Evolutionary conservation across 2,888 invertebrate species (phyloP).

Genomic region (Lycophotia porphyrea): DNA sequence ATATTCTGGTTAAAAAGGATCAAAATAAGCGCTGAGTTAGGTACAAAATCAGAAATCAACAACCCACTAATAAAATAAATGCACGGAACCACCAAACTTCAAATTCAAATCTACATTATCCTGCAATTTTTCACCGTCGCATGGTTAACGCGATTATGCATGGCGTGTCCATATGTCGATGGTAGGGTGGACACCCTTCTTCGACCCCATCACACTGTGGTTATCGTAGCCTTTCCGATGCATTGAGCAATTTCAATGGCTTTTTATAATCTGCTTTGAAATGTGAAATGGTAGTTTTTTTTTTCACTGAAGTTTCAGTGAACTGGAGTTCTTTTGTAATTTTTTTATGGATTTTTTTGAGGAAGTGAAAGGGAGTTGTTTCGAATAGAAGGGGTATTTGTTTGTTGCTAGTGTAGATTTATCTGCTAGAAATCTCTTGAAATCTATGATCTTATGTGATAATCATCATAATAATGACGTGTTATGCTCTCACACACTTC

Average conservation of each 20-base stretch:
- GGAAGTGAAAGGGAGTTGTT: background rate
- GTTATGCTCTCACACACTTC: too few species aligned
- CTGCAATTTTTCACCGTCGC: slow-evolving; percentile 69
- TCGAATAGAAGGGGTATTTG: background rate
- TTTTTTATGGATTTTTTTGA: slow-evolving; percentile 2
- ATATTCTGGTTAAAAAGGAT: background rate
- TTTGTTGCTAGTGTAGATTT: background rate
- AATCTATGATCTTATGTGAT: too few species aligned
- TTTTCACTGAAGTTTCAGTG: slow-evolving; percentile 53
- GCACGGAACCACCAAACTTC: slow-evolving; percentile 54
- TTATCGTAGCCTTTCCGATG: slow-evolving; percentile 71
- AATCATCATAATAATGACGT: too few species aligned
- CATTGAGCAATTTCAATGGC: slow-evolving; percentile 71
- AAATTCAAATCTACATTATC: slow-evolving; percentile 57
- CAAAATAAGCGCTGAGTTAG: background rate
- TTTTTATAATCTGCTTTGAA: slow-evolving; percentile 64
- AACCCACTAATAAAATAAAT: slow-evolving; percentile 16
- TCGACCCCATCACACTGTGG: slow-evolving; percentile 56
- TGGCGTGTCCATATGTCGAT: slow-evolving; percentile 69
- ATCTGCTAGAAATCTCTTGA: background rate
- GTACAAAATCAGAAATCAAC: background rate
- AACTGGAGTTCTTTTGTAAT: slow-evolving; percentile 43
- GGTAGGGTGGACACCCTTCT: slow-evolving; percentile 64
- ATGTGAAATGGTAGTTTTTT: slow-evolving; percentile 45
- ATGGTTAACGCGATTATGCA: slow-evolving; percentile 71